phyloP scores from a whole-genome alignment of 2,888 invertebrate species.

The Arge pagana region DNA sequence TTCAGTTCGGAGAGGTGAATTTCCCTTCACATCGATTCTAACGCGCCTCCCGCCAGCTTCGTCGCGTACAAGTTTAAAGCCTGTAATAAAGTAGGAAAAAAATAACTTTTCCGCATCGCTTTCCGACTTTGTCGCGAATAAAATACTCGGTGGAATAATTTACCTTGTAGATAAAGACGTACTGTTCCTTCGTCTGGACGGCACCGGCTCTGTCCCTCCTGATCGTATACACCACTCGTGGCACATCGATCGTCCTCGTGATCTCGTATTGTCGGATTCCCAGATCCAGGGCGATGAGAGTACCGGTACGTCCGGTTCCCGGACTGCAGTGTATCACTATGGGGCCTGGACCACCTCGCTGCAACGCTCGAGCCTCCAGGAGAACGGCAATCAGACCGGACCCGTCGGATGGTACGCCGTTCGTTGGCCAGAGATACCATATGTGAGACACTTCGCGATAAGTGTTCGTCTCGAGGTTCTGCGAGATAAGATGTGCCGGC shows the following conservation, averaged over 20 bases:
- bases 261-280: slow-evolving; percentile 86
- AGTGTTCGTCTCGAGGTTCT: slow-evolving; percentile 79
- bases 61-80: slow-evolving; percentile 82
- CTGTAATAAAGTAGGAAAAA: slow-evolving; percentile 59
- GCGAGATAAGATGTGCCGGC: slow-evolving; percentile 35
- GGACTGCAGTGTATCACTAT: slow-evolving; percentile 86
- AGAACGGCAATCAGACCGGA: slow-evolving; percentile 86
- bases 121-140: background rate
- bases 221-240: slow-evolving; percentile 81
- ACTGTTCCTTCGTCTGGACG: slow-evolving; percentile 90
- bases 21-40: slow-evolving; percentile 62
- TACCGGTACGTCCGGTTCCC: slow-evolving; percentile 88
- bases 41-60: slow-evolving; percentile 76
- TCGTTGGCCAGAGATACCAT: slow-evolving; percentile 95
- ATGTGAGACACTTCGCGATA: slow-evolving; percentile 88
- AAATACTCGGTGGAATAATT: slow-evolving; percentile 16
- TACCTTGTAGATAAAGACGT: slow-evolving; percentile 90
- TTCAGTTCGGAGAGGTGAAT: slow-evolving; percentile 12
- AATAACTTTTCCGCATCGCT: background rate
- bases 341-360: slow-evolving; percentile 66
- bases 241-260: slow-evolving; percentile 80
- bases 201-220: slow-evolving; percentile 87
- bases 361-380: slow-evolving; percentile 73
- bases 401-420: slow-evolving; percentile 82
- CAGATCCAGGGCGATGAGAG: slow-evolving; percentile 83